Evolutionary conservation across 1,140 invertebrate species (phyloP), one percentile per base, ranked within the genome.

Genomic region (Ceratina australensis): DNA sequence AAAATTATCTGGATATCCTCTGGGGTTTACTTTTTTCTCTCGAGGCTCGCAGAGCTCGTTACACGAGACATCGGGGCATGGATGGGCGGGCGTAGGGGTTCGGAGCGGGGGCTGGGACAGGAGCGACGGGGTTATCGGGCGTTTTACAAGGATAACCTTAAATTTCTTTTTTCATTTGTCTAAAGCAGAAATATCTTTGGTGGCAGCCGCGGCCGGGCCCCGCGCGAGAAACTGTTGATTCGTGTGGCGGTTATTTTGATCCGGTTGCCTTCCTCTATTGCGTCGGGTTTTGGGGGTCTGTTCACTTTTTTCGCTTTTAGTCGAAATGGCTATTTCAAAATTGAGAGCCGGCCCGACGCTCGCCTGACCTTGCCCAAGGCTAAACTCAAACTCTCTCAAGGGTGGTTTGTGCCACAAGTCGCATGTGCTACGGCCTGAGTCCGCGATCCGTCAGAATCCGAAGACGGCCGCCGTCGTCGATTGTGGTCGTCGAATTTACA

Each of bases 211-310:
- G 88, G 87, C 90, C 90, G 89, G 90, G 86, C 86, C 89, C 90
- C 93, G 93, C 94, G 93, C 93, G 93, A 94, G 94, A 94, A 94
- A 94, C 94, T 94, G 93, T 94, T 94, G 93, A 93, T 92, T 93
- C 93, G 91, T 94, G 93, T 94, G 93, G 93, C 93, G 91, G 93
- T 94, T 84, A 93, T 94, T 94, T 94, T 94, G 93, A 94, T 93
- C 91, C 92, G 91, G 92, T 93, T 93, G 93, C 92, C 91, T 92
- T 93, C 93, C 91, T 93, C 93, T 94, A 94, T 94, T 94, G 94
- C 92, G 90, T 92, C 91, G 90, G 93, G 93, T 94, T 93, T 93
- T 93, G 92, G 92, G 93, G 93, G 91, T 94, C 90, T 90, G 92
- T 92, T 91, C 89, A 86, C 82, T 90, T 92, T 92, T 92, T 92